Conservation (phyloP, 2,888 invertebrate species). For the Palloptera scutellata region DNA sequence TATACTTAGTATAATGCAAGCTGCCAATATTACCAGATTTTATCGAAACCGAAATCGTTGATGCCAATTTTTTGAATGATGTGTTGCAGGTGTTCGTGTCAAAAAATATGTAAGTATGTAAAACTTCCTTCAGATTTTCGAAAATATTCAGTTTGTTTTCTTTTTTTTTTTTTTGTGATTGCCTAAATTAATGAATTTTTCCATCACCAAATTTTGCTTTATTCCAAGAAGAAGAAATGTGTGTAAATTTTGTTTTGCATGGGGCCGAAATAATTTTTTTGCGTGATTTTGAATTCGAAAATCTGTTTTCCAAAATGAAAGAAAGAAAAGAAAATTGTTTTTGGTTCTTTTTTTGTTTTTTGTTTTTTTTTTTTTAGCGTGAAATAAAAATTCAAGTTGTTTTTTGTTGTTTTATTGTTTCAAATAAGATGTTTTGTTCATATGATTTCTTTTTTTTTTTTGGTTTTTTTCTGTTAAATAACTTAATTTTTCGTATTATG, state of each 20-base stretch:
- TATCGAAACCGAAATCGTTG: no score
- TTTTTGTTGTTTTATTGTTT: constrained; percentile 39
- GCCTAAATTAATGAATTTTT: neutral
- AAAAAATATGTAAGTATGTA: neutral
- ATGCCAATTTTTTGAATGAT: no score
- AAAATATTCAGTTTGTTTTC: neutral
- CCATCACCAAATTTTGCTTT: neutral
- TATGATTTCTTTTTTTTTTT: constrained; percentile 32
- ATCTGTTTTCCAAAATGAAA: constrained; percentile 30
- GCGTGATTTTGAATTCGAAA: constrained; percentile 20
- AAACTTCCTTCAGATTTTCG: neutral
- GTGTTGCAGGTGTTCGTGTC: no score
- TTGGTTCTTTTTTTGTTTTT: constrained; percentile 35
- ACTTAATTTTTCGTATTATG: constrained; percentile 38
- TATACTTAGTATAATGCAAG: no score
- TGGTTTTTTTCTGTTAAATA: constrained; percentile 43
- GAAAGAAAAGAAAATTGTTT: constrained; percentile 26
- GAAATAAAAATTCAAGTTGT: constrained; percentile 38
- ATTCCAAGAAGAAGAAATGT: neutral
- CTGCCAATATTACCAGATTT: no score
- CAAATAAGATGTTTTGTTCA: constrained; percentile 25
- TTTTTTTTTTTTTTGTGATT: constrained; percentile 22
- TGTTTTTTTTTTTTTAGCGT: constrained; percentile 35
- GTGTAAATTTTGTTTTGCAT: constrained; percentile 29
- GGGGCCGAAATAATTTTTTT: constrained; percentile 23